phyloP scores from a whole-genome alignment of 2,888 invertebrate species.

The Podabrus alpinus region DNA sequence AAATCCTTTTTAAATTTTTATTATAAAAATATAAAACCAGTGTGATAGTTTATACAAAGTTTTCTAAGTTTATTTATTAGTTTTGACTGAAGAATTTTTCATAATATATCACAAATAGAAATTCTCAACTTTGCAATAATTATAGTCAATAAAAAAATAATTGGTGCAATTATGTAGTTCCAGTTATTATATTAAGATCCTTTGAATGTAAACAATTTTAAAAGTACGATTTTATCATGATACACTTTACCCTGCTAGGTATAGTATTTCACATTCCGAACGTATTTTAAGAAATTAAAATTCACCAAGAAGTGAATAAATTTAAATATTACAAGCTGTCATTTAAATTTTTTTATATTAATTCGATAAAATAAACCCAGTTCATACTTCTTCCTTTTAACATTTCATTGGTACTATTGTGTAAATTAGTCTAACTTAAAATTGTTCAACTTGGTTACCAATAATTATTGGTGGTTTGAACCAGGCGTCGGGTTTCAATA shows the following conservation, averaged over 20 bases:
- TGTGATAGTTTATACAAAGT: not conserved
- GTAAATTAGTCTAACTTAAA: too few species aligned
- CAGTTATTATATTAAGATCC: not conserved
- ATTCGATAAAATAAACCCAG: too few species aligned
- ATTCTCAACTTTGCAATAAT: not conserved
- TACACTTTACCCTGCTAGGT: too few species aligned
- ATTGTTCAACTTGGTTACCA: too few species aligned
- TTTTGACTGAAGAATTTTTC: not conserved
- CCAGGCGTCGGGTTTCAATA: too few species aligned
- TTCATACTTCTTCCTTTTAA: too few species aligned
- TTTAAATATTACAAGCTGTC: too few species aligned
- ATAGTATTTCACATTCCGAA: not conserved
- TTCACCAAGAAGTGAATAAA: not conserved
- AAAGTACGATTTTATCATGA: not conserved
- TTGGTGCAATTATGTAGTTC: not conserved
- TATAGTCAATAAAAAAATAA: not conserved
- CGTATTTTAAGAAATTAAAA: not conserved
- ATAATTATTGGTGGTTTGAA: too few species aligned
- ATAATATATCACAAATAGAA: not conserved
- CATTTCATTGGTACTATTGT: too few species aligned
- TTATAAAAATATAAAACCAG: not conserved
- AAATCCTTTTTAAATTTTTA: slow-evolving; percentile 24
- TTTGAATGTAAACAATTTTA: not conserved
- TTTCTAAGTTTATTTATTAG: not conserved
- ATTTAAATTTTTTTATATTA: too few species aligned